phyloP scores from a whole-genome alignment of 2,888 invertebrate genomes.

The Chalcis sispes region DNA sequence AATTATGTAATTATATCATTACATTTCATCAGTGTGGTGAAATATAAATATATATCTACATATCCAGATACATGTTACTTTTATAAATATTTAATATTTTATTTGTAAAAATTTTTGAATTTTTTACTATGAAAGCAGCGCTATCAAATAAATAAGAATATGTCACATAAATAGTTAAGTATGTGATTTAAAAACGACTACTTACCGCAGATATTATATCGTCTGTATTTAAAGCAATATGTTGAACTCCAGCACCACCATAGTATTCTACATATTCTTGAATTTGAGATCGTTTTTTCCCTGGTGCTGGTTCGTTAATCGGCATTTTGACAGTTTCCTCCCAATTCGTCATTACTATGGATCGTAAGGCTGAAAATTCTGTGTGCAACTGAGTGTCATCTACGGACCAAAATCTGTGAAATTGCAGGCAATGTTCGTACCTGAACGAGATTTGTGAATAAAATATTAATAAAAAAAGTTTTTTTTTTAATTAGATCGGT shows the following conservation, averaged over 20 bases:
- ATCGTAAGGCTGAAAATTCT: constrained; percentile 96
- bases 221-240: constrained; percentile 96
- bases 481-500: too few relatives aligned
- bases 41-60: too few relatives aligned
- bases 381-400: constrained; percentile 97
- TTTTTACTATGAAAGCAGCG: too few relatives aligned
- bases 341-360: constrained; percentile 97
- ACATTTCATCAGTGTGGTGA: too few relatives aligned
- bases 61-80: too few relatives aligned
- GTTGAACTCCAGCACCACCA: constrained; percentile 98
- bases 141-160: not conserved
- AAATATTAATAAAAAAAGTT: not conserved
- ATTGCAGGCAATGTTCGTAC: constrained; percentile 85
- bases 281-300: constrained; percentile 97
- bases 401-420: constrained; percentile 97
- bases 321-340: constrained; percentile 99
- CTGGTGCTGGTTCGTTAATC: constrained; percentile 97
- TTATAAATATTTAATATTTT: not conserved
- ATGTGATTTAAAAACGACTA: constrained; percentile 35
- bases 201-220: constrained; percentile 93
- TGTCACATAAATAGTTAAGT: not conserved
- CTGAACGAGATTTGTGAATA: constrained; percentile 75
- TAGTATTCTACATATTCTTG: constrained; percentile 99
- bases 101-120: not conserved
- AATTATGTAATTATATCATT: too few relatives aligned